phyloP scores from a whole-genome alignment of 2,113 vertebrate genomes.

The Hoplias malabaricus region DNA sequence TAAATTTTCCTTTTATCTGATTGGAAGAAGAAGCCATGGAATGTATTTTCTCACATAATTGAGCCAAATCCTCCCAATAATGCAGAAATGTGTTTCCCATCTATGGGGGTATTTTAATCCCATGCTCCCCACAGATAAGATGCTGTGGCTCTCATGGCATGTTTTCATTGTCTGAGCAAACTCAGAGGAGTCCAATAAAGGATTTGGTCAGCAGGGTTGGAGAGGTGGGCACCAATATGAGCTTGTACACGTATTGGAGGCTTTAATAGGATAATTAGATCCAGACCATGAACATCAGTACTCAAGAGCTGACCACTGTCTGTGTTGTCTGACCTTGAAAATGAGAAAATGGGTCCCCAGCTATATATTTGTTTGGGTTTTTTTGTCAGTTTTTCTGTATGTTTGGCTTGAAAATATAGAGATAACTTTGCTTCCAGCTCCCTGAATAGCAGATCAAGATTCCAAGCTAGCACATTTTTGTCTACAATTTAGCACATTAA shows the following conservation, averaged over 20 bases:
- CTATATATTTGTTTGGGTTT: no score
- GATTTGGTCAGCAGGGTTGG: slow-evolving; percentile 57
- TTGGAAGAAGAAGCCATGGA: slow-evolving; percentile 59
- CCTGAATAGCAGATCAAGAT: background rate
- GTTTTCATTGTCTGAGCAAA: slow-evolving; percentile 70
- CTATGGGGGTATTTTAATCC: slow-evolving; percentile 67
- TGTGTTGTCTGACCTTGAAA: background rate
- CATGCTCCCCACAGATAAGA: slow-evolving; percentile 47
- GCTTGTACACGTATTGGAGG: slow-evolving; percentile 40
- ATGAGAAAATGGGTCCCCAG: background rate
- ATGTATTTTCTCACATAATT: slow-evolving; percentile 73
- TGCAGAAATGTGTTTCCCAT: slow-evolving; percentile 61
- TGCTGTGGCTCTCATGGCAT: slow-evolving; percentile 65
- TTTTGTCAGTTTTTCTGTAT: no score
- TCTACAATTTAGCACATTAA: slow-evolving; percentile 10
- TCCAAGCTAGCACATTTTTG: background rate
- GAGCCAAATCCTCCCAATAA: slow-evolving; percentile 69
- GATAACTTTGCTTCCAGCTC: background rate
- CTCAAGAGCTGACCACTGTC: background rate
- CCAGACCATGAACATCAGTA: slow-evolving; percentile 44
- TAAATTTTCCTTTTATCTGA: slow-evolving; percentile 53
- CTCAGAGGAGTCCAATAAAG: slow-evolving; percentile 61
- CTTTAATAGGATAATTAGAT: slow-evolving; percentile 47
- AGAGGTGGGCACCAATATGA: slow-evolving; percentile 46
- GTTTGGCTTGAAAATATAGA: background rate